phyloP scores from a whole-genome alignment of 2,888 invertebrate genomes.

The Apamea anceps region DNA sequence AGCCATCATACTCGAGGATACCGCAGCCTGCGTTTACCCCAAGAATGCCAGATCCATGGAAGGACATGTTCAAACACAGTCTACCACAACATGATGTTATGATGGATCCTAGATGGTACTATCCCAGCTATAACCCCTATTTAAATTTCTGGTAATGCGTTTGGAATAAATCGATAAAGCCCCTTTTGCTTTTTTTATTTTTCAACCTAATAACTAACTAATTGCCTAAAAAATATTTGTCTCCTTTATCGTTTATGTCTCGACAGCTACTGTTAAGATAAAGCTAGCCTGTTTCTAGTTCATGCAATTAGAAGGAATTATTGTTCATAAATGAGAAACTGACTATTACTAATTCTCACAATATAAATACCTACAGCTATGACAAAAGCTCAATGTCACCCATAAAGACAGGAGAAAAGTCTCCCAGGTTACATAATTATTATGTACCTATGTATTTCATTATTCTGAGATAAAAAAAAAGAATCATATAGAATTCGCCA shows the following conservation, averaged over 20 bases:
- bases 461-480: background rate
- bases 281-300: background rate
- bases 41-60: constrained; percentile 63
- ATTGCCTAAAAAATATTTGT: background rate
- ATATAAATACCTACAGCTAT: background rate
- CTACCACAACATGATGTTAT: constrained; percentile 62
- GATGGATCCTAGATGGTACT: constrained; percentile 71
- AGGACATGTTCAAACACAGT: constrained; percentile 69
- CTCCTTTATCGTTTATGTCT: background rate
- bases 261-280: background rate
- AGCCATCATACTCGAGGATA: constrained; percentile 68
- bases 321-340: background rate
- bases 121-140: constrained; percentile 76
- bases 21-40: constrained; percentile 69
- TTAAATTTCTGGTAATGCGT: constrained; percentile 70
- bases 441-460: background rate
- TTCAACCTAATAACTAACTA: no score
- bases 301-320: background rate
- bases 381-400: background rate
- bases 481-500: background rate
- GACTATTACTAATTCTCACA: background rate
- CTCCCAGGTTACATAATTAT: background rate
- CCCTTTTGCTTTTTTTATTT: background rate
- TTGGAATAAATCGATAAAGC: constrained; percentile 57
- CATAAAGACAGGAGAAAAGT: background rate